These are phyloP conservation scores for Sipha flava DNA, from an alignment of 1,140 invertebrate species.

Conservation along the genomic window DNA sequence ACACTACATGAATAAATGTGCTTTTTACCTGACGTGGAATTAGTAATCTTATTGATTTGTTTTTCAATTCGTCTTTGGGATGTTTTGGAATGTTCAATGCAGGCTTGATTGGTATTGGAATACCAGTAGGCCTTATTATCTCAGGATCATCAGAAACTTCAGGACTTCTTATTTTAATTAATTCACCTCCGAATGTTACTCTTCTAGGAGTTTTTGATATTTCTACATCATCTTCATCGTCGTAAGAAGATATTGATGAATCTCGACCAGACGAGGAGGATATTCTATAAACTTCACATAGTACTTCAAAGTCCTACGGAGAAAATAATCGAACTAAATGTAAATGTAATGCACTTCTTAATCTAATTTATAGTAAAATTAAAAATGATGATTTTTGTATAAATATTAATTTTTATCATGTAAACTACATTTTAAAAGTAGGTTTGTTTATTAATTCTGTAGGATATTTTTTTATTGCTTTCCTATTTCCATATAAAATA, in stretches of 20 bases:
- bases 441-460: too few species aligned
- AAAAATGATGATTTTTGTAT: too few species aligned
- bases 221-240: conserved; percentile 45
- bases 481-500: too few species aligned
- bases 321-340: background rate
- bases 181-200: conserved; percentile 72
- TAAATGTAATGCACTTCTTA: background rate
- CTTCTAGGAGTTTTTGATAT: conserved; percentile 43
- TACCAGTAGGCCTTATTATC: conserved; percentile 15
- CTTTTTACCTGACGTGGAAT: background rate
- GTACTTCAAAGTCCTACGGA: conserved; percentile 52
- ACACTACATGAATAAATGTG: background rate
- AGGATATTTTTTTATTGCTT: too few species aligned
- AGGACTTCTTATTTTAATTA: conserved; percentile 70
- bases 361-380: background rate
- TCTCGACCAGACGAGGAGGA: conserved; percentile 10
- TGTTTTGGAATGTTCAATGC: conserved; percentile 35
- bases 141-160: conserved; percentile 56
- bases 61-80: background rate
- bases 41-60: background rate
- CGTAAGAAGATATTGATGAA: conserved; percentile 4
- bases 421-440: too few species aligned
- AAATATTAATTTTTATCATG: too few species aligned
- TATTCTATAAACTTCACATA: conserved; percentile 54
- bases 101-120: conserved; percentile 39